phyloP scores from a whole-genome alignment of 2,797 vertebrate genomes.

The Tapera naevia region DNA sequence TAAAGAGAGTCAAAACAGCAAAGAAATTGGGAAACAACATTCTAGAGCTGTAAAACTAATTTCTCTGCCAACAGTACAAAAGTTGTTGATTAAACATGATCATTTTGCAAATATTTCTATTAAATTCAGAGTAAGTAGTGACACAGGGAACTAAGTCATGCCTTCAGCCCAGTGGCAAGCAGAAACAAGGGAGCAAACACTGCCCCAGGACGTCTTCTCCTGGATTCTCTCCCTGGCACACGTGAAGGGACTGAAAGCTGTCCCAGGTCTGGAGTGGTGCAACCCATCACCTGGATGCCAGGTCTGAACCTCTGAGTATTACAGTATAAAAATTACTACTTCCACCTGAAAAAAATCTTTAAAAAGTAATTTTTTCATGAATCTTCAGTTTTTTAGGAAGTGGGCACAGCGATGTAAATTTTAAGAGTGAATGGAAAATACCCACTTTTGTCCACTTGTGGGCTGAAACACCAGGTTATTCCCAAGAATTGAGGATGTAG shows the following conservation, averaged over 20 bases:
- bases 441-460: fast-evolving
- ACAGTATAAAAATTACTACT: background rate
- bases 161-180: background rate
- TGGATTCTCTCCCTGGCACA: background rate
- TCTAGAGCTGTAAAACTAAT: background rate
- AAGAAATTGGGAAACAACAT: fast-evolving
- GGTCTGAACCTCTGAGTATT: background rate
- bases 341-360: background rate
- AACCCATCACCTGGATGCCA: background rate
- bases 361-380: background rate
- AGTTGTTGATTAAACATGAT: background rate
- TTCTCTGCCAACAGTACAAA: background rate
- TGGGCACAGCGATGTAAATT: fast-evolving
- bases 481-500: background rate
- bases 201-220: background rate
- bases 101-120: background rate
- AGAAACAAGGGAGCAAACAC: background rate
- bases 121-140: background rate
- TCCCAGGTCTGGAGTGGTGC: background rate
- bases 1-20: background rate
- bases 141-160: background rate
- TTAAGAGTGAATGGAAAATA: background rate
- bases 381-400: background rate
- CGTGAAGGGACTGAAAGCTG: background rate
- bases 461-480: background rate